Base-by-base conservation (phyloP, 2,888 invertebrate species). In the Thumatha senex region DNA sequence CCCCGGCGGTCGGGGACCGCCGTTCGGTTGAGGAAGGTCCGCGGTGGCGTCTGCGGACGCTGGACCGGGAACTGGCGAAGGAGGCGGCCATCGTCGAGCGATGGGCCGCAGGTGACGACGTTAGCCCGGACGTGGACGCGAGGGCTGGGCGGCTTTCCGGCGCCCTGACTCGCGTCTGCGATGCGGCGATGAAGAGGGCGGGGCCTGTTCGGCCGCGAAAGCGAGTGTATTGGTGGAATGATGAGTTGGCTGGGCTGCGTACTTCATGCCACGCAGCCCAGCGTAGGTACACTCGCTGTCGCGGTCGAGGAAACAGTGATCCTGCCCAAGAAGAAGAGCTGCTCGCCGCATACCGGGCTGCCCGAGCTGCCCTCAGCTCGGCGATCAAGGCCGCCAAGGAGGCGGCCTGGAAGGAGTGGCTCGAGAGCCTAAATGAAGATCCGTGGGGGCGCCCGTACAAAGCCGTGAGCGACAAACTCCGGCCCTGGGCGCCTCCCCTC, bases 131-230 rank as follows among this genome's bases (percentile, higher is more conserved):
- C n/a, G 35, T 35, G 9, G 31, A 11, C 31, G 31, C 31, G 31
- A 31, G 31, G 31, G 2, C 9, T 1, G 31, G 7, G 31, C 11
- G 31, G 31, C 9, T 31, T 1, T 8, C 11, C 8, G 31, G 9
- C 1, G 31, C 18, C 7, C 39, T 11, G 15, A 18, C 14, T 7
- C 18, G 11, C 39, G 15, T 11, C 39, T 40, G 7, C 63, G 73
- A 7, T 85, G 75, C 62, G 72, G 76, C n/a, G 58, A 61, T 1
- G 84, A 81, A 79, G 68, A 76, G 40, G 54, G 57, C 0, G 5
- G 18, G 18, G 5, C 5, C 18, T 4, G 18, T 24, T 24, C 18
- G 5, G 3, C 18, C 18, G 18, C 18, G 18, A 5, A 2, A 5
- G 18, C 18, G 18, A 5, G 18, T 24, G 18, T 24, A 24, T 5